phyloP scores from a whole-genome alignment of 2,797 vertebrate species.

The Pitangus sulphuratus region DNA sequence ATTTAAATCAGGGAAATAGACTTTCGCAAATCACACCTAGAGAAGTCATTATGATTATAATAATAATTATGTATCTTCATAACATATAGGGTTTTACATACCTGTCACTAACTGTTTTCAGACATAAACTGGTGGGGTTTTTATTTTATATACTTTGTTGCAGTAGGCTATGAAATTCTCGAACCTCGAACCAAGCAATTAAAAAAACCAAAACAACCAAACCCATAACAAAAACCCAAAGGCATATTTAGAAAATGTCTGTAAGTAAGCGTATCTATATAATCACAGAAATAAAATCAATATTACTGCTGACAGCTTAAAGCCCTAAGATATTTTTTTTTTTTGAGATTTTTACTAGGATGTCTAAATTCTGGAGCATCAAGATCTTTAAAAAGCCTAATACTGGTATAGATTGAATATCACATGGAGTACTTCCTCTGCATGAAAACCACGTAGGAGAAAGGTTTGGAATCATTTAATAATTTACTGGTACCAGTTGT shows the following conservation, averaged over 20 bases:
- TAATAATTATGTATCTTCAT: not conserved
- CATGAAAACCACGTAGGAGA: not conserved
- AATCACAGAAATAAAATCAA: not conserved
- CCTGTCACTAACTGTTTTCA: not conserved
- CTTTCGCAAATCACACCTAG: not conserved
- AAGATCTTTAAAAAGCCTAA: not conserved
- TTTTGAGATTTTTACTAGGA: not conserved
- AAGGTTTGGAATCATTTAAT: not conserved
- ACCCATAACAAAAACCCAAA: not conserved
- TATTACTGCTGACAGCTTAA: not conserved
- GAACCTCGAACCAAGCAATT: not conserved
- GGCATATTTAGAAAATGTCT: not conserved
- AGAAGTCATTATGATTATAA: not conserved
- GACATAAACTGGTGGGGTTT: not conserved
- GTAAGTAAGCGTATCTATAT: not conserved
- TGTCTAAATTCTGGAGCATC: not conserved
- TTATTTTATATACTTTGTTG: not conserved
- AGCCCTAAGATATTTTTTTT: not conserved
- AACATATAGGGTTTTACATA: not conserved
- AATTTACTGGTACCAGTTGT: not conserved
- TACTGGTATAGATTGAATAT: not conserved
- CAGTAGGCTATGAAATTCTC: not conserved
- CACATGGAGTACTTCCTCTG: not conserved
- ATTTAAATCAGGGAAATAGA: not conserved
- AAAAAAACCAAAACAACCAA: not conserved